A percentile compares a stretch with the other conserved stretches of the same genome.
These are phyloP conservation scores for Portunus trituberculatus DNA, from an alignment of 1,140 invertebrate genomes.

Conservation along the genomic window DNA sequence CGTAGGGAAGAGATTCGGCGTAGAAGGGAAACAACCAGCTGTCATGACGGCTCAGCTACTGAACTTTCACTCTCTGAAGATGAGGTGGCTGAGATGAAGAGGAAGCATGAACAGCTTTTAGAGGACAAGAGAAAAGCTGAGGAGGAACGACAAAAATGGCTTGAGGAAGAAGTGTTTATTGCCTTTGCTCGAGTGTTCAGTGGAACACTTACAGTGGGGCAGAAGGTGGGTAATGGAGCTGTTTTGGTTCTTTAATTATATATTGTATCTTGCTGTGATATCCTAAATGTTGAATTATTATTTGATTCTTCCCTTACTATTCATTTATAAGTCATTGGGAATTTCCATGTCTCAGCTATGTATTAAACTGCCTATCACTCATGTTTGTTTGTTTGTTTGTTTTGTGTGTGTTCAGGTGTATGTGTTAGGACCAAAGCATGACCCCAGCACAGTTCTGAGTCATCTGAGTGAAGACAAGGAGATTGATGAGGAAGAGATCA, in stretches of 20 bases:
- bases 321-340: neutral
- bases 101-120: conserved; percentile 53
- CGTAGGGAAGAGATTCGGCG: conserved; percentile 87
- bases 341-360: neutral
- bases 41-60: neutral
- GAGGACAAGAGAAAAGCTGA: conserved; percentile 78
- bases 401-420: conserved; percentile 83
- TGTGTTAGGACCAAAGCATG: conserved; percentile 94
- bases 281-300: neutral
- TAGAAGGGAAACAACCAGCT: conserved; percentile 82
- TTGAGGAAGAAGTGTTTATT: conserved; percentile 88
- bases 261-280: neutral
- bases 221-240: conserved; percentile 80
- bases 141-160: conserved; percentile 79
- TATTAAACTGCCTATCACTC: neutral
- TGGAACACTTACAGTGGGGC: conserved; percentile 90
- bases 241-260: neutral
- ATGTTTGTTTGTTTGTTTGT: neutral
- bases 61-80: conserved; percentile 49
- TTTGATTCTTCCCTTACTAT: neutral
- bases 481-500: conserved; percentile 60
- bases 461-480: conserved; percentile 52
- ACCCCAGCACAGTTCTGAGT: conserved; percentile 85
- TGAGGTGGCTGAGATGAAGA: conserved; percentile 50
- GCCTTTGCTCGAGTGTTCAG: conserved; percentile 97